Evolutionary conservation across 1,140 invertebrate species (phyloP), one percentile per base, ranked within the genome.

Genomic region (Carcinoscorpius rotundicauda): DNA sequence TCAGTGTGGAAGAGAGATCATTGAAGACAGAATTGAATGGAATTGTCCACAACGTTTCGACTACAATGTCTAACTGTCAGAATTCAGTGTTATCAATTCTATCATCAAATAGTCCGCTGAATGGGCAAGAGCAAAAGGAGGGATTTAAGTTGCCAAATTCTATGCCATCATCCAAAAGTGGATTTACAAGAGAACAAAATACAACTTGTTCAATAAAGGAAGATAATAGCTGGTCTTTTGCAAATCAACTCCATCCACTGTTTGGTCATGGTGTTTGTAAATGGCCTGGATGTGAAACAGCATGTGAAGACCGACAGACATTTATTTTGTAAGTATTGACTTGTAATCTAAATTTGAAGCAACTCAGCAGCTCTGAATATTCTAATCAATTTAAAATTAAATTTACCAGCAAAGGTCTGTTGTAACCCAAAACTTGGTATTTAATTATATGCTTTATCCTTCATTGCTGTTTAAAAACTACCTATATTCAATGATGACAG

Each of bases 191-290:
- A 55, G 49, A 51, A 56, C 55, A 60, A 11, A 62, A 60, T 51
- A 29, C 49, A 5, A 55, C 51, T 49, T 52, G 62, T 10, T 61
- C 66, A 9, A 61, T 60, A 49, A 68, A 58, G 49, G 60, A 59
- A 11, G 64, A 68, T 3, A 49, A 58, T 50, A 65, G 61, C 51
- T 29, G 57, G 6, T 59, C 61, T 5, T 51, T 60, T 29, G 64
- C 56, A 52, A 62, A 64, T 3, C 65, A 63, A 3, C 55, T n/a
- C 6, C 64, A 69, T 48, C 50, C 68, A 2, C 81, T 97, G 10
- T 97, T 90, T 75, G 89, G 91, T 50, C 89, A 95, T 75, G 91
- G 91, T 5, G 87, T 96, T 6, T 97, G 94, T 81, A 94, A 94
- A 76, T 97, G 94, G 94, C 93, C 93, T 5, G 91, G 93, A 67